These are phyloP conservation scores for Epizoanthus rinbou DNA, from an alignment of 92 coral and sea anemone species.

Conservation along the genomic window DNA sequence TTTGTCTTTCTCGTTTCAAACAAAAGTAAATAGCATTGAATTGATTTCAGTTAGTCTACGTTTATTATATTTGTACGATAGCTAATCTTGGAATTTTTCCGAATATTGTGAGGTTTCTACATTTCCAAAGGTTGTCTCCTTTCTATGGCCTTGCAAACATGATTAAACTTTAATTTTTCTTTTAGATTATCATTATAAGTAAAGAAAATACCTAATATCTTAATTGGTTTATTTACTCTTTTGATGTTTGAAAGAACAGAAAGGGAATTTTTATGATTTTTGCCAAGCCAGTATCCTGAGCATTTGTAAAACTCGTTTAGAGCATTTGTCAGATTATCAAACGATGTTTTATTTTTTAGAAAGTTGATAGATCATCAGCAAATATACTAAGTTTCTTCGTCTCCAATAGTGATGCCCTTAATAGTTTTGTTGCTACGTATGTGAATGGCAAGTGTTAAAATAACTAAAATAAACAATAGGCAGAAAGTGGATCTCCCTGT, in stretches of 20 bases:
- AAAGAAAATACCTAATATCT: constrained; percentile 32
- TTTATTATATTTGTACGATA: background rate
- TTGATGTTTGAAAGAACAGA: background rate
- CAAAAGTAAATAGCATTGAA: background rate
- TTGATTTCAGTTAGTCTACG: background rate
- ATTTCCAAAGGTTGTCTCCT: background rate
- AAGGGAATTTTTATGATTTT: background rate
- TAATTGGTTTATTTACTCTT: constrained; percentile 36
- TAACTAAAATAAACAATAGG: too few species aligned
- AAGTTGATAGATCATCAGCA: too few species aligned
- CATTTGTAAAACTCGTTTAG: too few species aligned
- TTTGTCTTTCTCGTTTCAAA: background rate
- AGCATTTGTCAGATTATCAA: too few species aligned
- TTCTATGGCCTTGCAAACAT: constrained; percentile 5
- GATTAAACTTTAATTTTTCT: constrained; percentile 35
- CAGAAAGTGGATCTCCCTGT: too few species aligned
- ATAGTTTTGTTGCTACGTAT: too few species aligned
- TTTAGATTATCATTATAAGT: background rate
- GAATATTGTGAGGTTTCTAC: background rate
- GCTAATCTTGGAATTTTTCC: background rate
- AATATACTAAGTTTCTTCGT: too few species aligned
- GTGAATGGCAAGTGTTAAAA: too few species aligned
- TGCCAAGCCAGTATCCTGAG: too few species aligned
- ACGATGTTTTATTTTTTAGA: too few species aligned
- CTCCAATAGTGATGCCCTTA: too few species aligned